Percentiles rank a stretch among this genome's conserved stretches.
Conservation (phyloP, 2,797 vertebrate species). For the Gallinago stenura region DNA sequence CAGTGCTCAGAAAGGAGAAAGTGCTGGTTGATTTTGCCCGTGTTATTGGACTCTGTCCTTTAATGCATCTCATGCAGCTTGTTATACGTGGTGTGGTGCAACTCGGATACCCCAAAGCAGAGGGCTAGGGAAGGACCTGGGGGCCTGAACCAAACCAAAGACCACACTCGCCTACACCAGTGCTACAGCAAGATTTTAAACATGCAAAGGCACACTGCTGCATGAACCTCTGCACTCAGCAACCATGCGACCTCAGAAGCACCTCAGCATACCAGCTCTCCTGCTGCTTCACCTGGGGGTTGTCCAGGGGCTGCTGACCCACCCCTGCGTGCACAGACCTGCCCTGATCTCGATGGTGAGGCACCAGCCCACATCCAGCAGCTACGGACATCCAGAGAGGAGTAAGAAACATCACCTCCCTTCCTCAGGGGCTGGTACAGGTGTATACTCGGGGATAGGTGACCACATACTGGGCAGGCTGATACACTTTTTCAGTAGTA, state of each 20-base stretch:
- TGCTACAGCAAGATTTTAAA: not conserved
- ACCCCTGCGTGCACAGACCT: not conserved
- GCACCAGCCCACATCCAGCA: not conserved
- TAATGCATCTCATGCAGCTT: not conserved
- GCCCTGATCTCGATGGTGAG: accelerated
- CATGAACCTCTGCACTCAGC: not conserved
- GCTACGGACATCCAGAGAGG: not conserved
- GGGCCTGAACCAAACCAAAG: not conserved
- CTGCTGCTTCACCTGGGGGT: not conserved
- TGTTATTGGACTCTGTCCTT: not conserved
- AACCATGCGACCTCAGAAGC: not conserved
- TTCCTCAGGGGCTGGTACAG: not conserved
- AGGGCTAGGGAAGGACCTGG: not conserved
- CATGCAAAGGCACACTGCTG: not conserved
- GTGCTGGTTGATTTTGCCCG: not conserved
- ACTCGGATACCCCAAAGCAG: not conserved
- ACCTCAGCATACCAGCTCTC: not conserved
- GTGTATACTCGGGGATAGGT: not conserved
- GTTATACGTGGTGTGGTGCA: not conserved
- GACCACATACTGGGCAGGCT: not conserved
- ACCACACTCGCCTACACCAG: not conserved
- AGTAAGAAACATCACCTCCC: not conserved
- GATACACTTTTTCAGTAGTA: not conserved
- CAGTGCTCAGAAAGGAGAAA: not conserved
- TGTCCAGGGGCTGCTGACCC: not conserved